Base-by-base conservation (phyloP, 2,113 vertebrate species). In the Columba livia region DNA sequence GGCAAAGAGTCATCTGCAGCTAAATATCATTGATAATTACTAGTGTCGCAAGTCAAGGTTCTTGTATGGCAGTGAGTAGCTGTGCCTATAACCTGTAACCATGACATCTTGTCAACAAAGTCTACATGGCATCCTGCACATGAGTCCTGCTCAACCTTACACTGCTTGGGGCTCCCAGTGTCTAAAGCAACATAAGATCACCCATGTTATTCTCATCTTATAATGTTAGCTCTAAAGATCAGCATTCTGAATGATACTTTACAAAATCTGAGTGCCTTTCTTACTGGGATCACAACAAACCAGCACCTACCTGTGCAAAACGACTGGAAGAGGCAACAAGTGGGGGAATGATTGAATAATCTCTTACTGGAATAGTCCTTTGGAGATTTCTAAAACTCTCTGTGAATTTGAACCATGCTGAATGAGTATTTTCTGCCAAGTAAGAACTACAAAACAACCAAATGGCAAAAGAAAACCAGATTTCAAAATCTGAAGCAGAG, bases 171-270 rank as follows among this genome's bases (percentile, higher is more conserved):
- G 21, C 5, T 75, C 5, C 32, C 24, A 6, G 24, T 14, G 18
- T 21, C 47, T 48, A 48, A 60, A 84, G 4, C 2, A 0, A 38
- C 0, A 0, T 25, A 44, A 38, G 7, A 38, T 44, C 62, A 57
- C 8, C 24, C 29, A 24, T 19, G 24, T 32, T 44, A 13, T 31
- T n/a, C 26, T 32, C 21, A 15, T 85, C 8, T 44, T 51, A 25
- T 1, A 69, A n/a, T 5, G 6, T 57, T 44, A 34, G 17, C 14
- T 38, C 8, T 51, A 24, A 80, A 50, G 32, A 69, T 56, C 1
- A 40, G 12, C 26, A 21, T 9, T 64, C 16, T 12, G 18, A 57
- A 74, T 34, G 28, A 57, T 16, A 74, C 12, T 12, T 66, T 28
- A 34, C 54, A 57, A 34, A 79, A 10, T 23, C 26, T 23, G 26